Evolutionary conservation across 2,797 vertebrate species (phyloP).

Genomic region (Bradypodion ventrale): DNA sequence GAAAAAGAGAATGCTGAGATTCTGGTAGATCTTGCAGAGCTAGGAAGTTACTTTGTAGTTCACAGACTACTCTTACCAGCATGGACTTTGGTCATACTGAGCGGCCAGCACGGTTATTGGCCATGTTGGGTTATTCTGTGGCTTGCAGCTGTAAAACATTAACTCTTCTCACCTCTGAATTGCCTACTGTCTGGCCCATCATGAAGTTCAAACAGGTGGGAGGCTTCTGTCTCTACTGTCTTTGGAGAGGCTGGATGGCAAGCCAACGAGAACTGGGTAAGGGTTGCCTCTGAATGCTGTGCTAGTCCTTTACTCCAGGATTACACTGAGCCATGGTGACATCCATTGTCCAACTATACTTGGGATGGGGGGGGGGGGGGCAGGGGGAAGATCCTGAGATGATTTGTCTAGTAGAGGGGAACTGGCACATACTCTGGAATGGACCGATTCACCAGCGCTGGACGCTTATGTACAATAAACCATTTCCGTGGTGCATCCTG

Average conservation of each 20-base stretch:
- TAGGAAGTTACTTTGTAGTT: neutral
- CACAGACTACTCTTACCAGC: no score
- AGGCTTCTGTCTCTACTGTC: neutral
- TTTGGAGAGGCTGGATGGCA: neutral
- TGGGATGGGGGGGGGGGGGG: neutral
- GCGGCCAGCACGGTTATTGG: no score
- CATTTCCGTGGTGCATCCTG: neutral
- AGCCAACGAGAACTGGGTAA: neutral
- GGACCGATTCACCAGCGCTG: neutral
- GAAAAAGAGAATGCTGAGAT: no score
- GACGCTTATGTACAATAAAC: slow-evolving; percentile 2
- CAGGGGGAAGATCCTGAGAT: neutral
- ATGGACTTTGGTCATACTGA: no score
- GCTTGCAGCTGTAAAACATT: no score
- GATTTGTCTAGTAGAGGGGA: no score
- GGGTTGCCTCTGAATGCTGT: neutral
- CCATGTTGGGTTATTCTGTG: no score
- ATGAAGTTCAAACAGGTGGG: neutral
- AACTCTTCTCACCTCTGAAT: no score
- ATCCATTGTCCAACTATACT: neutral
- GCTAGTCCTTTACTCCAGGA: neutral
- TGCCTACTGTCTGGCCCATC: neutral
- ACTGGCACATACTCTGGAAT: neutral
- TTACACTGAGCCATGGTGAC: neutral
- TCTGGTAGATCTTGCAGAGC: neutral